Conservation (phyloP, 1,140 invertebrate species). For the Apis dorsata region DNA sequence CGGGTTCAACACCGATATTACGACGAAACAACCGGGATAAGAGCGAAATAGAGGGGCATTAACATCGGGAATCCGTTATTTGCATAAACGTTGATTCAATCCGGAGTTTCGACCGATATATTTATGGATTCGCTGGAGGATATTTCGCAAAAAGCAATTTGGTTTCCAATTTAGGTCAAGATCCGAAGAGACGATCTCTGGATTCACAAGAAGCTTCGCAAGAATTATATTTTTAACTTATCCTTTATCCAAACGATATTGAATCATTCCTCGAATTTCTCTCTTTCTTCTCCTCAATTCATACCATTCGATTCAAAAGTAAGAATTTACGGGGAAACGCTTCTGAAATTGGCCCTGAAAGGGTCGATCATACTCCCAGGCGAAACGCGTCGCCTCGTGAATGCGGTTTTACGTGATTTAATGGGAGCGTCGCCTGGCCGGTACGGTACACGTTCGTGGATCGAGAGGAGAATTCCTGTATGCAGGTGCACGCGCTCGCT, state of each 20-base stretch:
- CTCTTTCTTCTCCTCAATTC: too few species aligned
- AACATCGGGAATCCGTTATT: constrained; percentile 20
- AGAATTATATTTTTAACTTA: too few species aligned
- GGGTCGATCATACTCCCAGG: too few species aligned
- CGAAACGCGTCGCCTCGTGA: constrained; percentile 1
- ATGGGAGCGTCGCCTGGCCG: constrained; percentile 55
- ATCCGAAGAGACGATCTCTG: background rate
- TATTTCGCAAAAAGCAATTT: background rate
- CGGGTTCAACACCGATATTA: constrained; percentile 16
- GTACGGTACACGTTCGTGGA: constrained; percentile 43
- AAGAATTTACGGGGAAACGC: too few species aligned
- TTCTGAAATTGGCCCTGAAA: too few species aligned
- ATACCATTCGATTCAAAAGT: too few species aligned
- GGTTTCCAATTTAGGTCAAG: background rate
- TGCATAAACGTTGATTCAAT: background rate
- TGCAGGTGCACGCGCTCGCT: constrained; percentile 24
- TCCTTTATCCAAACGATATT: too few species aligned
- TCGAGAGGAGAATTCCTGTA: constrained; percentile 3
- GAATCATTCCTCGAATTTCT: too few species aligned
- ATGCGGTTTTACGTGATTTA: constrained; percentile 56
- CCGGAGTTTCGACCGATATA: background rate
- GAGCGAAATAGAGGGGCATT: constrained; percentile 13
- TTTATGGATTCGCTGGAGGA: background rate
- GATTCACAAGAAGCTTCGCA: too few species aligned
- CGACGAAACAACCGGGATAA: constrained; percentile 15